phyloP scores from a whole-genome alignment of 2,797 vertebrate genomes.

The Intellagama lesueurii region DNA sequence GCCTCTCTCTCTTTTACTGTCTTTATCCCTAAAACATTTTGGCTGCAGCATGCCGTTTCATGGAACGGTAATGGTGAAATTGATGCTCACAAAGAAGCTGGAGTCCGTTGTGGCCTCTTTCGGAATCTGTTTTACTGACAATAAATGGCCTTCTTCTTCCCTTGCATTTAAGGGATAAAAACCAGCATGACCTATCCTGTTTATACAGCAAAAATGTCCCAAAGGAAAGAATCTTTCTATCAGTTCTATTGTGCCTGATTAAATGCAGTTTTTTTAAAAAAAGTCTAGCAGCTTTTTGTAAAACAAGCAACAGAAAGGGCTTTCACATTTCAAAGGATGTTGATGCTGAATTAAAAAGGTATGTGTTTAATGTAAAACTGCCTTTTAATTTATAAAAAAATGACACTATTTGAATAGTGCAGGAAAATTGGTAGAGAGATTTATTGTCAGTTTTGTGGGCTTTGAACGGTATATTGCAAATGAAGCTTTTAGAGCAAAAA shows the following conservation, averaged over 20 bases:
- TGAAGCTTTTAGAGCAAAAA: not conserved
- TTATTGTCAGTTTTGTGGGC: not conserved
- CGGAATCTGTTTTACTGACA: conserved; percentile 35
- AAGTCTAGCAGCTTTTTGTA: not conserved
- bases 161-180: not conserved
- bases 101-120: conserved; percentile 7
- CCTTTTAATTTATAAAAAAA: not conserved
- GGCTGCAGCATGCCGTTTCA: not conserved
- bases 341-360: conserved; percentile 26
- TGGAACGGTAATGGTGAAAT: not conserved
- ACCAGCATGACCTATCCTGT: conserved; percentile 20
- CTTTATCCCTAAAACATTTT: conserved; percentile 17
- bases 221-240: conserved; percentile 15
- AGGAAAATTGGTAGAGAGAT: conserved; percentile 7
- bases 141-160: conserved; percentile 40
- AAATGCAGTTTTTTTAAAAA: conserved; percentile 12
- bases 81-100: conserved; percentile 22
- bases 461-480: not conserved
- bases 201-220: conserved; percentile 17
- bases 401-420: not conserved
- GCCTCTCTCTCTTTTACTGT: not conserved
- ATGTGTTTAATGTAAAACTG: not conserved
- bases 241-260: conserved; percentile 24
- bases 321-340: conserved; percentile 41
- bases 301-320: conserved; percentile 15